These are phyloP conservation scores for Meleagris gallopavo DNA, from an alignment of 2,113 vertebrate genomes.

Conservation along the genomic window DNA sequence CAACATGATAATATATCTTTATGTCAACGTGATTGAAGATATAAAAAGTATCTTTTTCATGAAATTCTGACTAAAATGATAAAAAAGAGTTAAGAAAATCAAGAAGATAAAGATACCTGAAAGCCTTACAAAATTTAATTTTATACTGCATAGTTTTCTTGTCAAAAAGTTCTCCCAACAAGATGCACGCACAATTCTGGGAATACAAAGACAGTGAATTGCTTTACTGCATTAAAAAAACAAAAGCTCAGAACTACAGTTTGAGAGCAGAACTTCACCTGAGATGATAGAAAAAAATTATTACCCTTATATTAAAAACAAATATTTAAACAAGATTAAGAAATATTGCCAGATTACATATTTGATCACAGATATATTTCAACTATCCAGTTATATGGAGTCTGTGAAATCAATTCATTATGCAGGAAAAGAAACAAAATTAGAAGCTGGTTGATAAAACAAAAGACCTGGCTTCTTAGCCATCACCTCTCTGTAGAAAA, in stretches of 20 bases:
- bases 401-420: not conserved
- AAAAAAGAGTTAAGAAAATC: not conserved
- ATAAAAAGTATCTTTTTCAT: constrained; percentile 92
- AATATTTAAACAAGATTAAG: not conserved
- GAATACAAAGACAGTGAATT: not conserved
- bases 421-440: not conserved
- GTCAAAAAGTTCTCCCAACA: not conserved
- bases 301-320: not conserved
- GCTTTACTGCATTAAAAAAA: not conserved
- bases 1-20: constrained; percentile 90
- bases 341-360: not conserved
- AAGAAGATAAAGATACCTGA: not conserved
- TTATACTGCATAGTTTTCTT: not conserved
- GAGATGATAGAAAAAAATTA: not conserved
- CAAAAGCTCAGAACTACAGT: not conserved
- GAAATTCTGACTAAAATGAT: constrained; percentile 87
- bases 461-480: not conserved
- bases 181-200: not conserved
- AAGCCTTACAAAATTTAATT: not conserved
- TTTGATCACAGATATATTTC: not conserved
- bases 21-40: constrained; percentile 98
- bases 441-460: not conserved
- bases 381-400: not conserved
- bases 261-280: not conserved
- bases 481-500: not conserved